Evolutionary conservation across 2,113 vertebrate genomes (phyloP).

Genomic region (Rhinolophus sinicus): DNA sequence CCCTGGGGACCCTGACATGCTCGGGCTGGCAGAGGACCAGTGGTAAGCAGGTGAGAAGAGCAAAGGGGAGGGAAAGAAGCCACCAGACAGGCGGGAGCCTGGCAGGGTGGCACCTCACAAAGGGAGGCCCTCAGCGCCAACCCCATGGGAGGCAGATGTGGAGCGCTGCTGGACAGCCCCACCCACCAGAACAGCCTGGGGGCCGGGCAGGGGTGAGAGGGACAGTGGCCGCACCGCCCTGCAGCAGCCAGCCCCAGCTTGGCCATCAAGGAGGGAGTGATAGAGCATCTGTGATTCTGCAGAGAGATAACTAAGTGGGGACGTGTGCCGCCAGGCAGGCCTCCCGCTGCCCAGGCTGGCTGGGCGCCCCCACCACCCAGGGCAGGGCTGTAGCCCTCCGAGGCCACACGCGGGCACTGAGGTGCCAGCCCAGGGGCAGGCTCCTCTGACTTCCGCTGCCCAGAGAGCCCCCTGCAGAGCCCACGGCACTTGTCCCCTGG

Average conservation of each 20-base stretch:
- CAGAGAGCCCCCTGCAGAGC: neutral
- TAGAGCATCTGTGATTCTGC: neutral
- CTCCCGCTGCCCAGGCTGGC: rapidly evolving
- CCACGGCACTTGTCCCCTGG: neutral
- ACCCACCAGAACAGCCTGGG: neutral
- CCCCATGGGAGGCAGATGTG: neutral
- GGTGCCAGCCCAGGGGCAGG: neutral
- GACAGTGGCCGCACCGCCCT: rapidly evolving
- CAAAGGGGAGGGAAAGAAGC: neutral
- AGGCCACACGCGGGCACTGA: neutral
- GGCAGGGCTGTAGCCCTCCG: neutral
- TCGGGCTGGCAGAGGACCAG: neutral
- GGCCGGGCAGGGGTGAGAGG: neutral
- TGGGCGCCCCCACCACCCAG: neutral
- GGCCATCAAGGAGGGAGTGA: conserved; percentile 58
- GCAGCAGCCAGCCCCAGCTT: neutral
- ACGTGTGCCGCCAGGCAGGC: neutral
- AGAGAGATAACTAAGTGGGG: neutral
- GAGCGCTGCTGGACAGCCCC: neutral
- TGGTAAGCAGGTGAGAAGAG: neutral
- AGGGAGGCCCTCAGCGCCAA: neutral
- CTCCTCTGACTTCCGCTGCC: neutral
- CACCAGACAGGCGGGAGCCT: neutral
- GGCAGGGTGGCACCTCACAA: neutral
- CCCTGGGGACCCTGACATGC: neutral